phyloP scores from a whole-genome alignment of 2,113 vertebrate genomes.

The Phalacrocorax carbo region DNA sequence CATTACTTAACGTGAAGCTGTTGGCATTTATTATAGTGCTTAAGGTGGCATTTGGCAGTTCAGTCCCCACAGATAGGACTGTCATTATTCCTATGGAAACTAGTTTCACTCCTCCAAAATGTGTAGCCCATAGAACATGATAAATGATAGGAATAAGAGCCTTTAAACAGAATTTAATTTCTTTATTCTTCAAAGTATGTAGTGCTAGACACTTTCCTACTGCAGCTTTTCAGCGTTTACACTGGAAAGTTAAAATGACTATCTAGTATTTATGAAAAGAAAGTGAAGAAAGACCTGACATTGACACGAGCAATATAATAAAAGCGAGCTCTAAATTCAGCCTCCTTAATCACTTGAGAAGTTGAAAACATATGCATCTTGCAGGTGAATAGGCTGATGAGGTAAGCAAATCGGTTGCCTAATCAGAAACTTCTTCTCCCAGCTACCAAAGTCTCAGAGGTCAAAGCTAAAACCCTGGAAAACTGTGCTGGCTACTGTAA shows the following conservation, averaged over 20 bases:
- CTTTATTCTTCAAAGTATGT: background rate
- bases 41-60: background rate
- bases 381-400: background rate
- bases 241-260: background rate
- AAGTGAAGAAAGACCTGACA: background rate
- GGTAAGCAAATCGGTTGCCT: background rate
- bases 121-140: background rate
- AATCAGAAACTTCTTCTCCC: background rate
- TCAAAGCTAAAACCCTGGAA: background rate
- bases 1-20: background rate
- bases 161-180: background rate
- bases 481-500: background rate
- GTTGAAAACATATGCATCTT: background rate
- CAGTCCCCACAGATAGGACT: background rate
- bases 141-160: background rate
- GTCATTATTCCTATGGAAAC: background rate
- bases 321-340: background rate
- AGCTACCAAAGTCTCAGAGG: background rate
- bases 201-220: background rate
- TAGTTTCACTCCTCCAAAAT: background rate
- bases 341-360: background rate
- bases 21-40: background rate
- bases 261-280: background rate
- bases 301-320: background rate
- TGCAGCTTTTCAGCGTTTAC: background rate